Evolutionary conservation across 2,797 vertebrate genomes (phyloP).

Genomic region (Glossophaga mutica): DNA sequence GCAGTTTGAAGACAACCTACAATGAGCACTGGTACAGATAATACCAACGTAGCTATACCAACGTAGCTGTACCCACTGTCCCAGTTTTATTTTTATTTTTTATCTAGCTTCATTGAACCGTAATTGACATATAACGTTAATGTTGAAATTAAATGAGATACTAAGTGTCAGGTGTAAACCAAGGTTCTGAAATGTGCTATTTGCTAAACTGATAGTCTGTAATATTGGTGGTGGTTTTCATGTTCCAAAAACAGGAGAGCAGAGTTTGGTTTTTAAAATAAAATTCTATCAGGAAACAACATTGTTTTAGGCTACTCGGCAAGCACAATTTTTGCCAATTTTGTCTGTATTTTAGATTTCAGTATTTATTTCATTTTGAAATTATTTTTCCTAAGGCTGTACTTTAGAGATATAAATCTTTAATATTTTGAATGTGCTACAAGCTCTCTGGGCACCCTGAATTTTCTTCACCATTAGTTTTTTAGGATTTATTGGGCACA

Average conservation of each 20-base stretch:
- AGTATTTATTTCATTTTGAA: not conserved
- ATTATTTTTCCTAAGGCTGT: not conserved
- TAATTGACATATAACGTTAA: not conserved
- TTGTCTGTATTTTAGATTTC: not conserved
- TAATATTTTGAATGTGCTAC: not conserved
- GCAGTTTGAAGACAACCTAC: not conserved
- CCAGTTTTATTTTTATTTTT: not conserved
- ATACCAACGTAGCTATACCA: not conserved
- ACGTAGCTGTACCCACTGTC: not conserved
- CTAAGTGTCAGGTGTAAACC: not conserved
- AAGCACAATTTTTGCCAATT: not conserved
- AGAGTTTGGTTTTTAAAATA: not conserved
- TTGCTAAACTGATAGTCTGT: not conserved
- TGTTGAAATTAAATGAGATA: not conserved
- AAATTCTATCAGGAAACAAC: not conserved
- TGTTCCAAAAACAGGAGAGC: not conserved
- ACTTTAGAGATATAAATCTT: not conserved
- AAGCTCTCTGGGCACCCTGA: not conserved
- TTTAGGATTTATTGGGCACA: not conserved
- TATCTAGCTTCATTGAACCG: not conserved
- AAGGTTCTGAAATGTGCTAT: not conserved
- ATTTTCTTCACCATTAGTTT: not conserved
- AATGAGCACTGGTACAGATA: not conserved
- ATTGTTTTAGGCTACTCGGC: not conserved
- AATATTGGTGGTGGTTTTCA: not conserved